Evolutionary conservation across 2,888 invertebrate species (phyloP).

Genomic region (Galerucella calmariensis): DNA sequence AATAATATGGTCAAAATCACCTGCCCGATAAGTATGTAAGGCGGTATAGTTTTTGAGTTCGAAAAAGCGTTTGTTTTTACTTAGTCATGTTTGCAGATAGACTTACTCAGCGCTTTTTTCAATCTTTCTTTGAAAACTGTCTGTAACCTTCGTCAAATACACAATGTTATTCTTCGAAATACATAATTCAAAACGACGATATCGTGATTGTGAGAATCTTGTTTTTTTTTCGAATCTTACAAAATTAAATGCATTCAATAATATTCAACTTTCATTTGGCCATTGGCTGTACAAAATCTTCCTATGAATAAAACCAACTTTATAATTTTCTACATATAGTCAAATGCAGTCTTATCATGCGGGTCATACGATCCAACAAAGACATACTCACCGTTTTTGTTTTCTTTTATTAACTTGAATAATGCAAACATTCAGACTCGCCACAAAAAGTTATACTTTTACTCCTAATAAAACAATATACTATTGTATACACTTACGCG

Average conservation of each 20-base stretch:
- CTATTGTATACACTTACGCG: too few relatives aligned
- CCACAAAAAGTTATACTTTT: too few relatives aligned
- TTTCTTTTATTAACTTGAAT: too few relatives aligned
- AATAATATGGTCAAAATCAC: conserved; percentile 2
- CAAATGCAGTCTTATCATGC: too few relatives aligned
- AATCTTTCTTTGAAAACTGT: conserved; percentile 10
- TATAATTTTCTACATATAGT: too few relatives aligned
- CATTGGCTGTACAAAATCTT: too few relatives aligned
- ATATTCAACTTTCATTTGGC: not conserved
- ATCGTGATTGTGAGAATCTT: not conserved
- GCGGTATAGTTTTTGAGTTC: not conserved
- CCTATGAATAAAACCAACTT: too few relatives aligned
- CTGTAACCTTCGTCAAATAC: conserved; percentile 18
- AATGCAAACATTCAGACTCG: too few relatives aligned
- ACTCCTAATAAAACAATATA: too few relatives aligned
- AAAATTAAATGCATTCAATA: not conserved
- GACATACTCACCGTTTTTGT: too few relatives aligned
- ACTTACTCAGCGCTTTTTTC: conserved; percentile 25
- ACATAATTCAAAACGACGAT: not conserved
- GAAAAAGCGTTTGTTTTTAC: conserved; percentile 24
- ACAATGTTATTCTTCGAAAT: conserved; percentile 15
- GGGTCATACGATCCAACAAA: too few relatives aligned
- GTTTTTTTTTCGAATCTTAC: not conserved
- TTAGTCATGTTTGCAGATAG: conserved; percentile 30
- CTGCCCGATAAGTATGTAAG: conserved; percentile 10